Conservation (phyloP, 2,113 vertebrate genomes). For the Ictalurus punctatus region DNA sequence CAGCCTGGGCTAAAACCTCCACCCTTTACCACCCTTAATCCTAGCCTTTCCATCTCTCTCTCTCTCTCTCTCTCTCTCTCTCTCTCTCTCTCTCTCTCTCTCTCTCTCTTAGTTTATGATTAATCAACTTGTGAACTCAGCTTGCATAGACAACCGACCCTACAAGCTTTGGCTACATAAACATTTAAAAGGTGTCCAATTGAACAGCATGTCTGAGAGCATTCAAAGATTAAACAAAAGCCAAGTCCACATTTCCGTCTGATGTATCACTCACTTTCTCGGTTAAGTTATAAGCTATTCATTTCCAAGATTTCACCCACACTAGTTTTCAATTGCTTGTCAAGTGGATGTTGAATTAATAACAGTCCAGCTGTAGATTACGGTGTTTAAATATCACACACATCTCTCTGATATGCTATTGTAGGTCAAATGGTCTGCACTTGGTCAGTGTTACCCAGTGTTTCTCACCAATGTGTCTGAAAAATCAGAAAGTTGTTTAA, state of each 20-base stretch:
- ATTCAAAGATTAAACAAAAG: constrained; percentile 60
- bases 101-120: constrained; percentile 64
- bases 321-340: constrained; percentile 2
- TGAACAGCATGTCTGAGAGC: constrained; percentile 54
- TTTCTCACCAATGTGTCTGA: background rate
- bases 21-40: constrained; percentile 46
- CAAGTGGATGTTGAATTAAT: constrained; percentile 20
- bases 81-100: constrained; percentile 34
- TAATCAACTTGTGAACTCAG: constrained; percentile 69
- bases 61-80: background rate
- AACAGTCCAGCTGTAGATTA: constrained; percentile 28
- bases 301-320: constrained; percentile 13
- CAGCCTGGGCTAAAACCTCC: constrained; percentile 10
- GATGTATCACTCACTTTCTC: background rate
- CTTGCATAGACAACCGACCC: constrained; percentile 65
- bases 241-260: background rate
- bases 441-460: background rate
- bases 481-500: background rate
- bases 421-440: background rate
- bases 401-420: constrained; percentile 5
- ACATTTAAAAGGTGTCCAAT: constrained; percentile 64
- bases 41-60: background rate
- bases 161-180: constrained; percentile 58
- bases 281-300: background rate
- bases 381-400: background rate